Conservation (phyloP, 1,140 invertebrate species). For the Vollenhovia emeryi region DNA sequence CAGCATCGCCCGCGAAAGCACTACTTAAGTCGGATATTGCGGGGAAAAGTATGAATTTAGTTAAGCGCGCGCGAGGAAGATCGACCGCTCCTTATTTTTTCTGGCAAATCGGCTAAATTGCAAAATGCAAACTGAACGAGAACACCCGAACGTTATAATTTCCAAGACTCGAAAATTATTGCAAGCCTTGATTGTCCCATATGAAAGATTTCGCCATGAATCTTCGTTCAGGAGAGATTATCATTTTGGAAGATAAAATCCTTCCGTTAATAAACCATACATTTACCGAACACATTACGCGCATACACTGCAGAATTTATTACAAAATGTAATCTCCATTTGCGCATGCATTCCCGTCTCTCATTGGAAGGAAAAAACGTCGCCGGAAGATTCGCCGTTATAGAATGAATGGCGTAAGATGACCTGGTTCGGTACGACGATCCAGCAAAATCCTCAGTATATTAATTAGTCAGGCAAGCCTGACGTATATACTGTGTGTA, state of each 20-base stretch:
- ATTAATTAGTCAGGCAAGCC: slow-evolving; percentile 67
- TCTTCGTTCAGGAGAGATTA: neutral
- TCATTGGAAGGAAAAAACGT: neutral
- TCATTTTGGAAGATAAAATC: neutral
- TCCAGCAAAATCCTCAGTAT: slow-evolving; percentile 29
- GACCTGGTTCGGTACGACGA: slow-evolving; percentile 30
- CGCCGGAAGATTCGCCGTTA: neutral
- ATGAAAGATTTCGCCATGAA: neutral
- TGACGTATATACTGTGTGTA: slow-evolving; percentile 33
- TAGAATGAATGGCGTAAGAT: slow-evolving; percentile 13
- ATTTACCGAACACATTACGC: neutral
- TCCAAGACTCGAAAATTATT: neutral
- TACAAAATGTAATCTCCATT: neutral
- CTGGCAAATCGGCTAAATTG: neutral
- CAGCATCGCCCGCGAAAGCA: neutral
- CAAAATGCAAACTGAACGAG: neutral
- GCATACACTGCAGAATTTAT: neutral
- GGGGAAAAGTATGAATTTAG: neutral
- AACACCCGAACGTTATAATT: neutral
- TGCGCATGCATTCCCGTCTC: neutral
- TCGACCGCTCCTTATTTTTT: neutral
- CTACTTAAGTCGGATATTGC: neutral
- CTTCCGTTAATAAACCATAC: neutral
- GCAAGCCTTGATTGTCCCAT: neutral
- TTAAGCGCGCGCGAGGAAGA: neutral